Evolutionary conservation across 2,113 vertebrate species (phyloP).

Genomic region (Holacanthus passer): DNA sequence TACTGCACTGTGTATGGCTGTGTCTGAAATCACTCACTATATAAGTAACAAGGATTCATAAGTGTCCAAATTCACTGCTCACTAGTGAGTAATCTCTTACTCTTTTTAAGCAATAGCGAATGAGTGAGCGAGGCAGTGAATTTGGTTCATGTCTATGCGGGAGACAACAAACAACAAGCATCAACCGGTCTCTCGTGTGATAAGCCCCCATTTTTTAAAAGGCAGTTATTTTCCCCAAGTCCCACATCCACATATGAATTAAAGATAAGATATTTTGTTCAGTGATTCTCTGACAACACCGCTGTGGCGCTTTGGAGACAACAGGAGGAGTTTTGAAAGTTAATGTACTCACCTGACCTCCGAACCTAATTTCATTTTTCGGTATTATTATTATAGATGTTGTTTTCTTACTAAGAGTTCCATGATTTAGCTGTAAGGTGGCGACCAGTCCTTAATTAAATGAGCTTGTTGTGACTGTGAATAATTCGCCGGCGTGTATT

Average conservation of each 20-base stretch:
- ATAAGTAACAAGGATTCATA: neutral
- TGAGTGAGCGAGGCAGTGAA: neutral
- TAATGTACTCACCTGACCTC: neutral
- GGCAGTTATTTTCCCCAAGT: neutral
- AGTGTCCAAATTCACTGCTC: neutral
- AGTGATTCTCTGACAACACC: neutral
- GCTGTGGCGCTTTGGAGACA: neutral
- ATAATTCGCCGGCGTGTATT: neutral
- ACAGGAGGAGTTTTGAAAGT: neutral
- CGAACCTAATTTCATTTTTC: neutral
- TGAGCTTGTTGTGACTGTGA: too few species aligned
- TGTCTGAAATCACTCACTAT: neutral
- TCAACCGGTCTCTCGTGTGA: neutral
- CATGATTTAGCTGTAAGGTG: neutral
- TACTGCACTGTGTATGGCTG: neutral
- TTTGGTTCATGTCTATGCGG: neutral
- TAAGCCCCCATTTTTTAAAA: conserved; percentile 7
- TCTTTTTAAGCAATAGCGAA: neutral
- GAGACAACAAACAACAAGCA: neutral
- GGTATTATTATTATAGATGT: neutral
- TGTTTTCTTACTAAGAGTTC: neutral
- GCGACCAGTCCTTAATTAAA: neutral
- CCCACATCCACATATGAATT: neutral
- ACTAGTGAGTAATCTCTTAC: neutral
- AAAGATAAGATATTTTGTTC: conserved; percentile 28